These are phyloP conservation scores for Bufo gargarizans DNA, from an alignment of 2,113 vertebrate genomes.

Conservation along the genomic window DNA sequence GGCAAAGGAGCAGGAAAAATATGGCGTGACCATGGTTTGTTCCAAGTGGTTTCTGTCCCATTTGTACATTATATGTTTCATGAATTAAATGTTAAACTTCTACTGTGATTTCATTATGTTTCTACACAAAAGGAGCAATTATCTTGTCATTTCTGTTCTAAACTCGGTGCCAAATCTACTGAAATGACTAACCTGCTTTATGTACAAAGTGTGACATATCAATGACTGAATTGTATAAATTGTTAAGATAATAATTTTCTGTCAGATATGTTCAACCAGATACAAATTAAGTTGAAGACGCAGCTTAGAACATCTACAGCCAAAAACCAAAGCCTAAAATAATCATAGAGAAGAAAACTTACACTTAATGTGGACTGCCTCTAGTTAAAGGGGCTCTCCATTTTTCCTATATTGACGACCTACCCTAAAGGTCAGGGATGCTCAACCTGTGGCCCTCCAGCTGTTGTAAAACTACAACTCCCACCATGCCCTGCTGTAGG, in stretches of 20 bases:
- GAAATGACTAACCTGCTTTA: constrained; percentile 12
- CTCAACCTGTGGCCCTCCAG: no score
- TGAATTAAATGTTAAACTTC: background rate
- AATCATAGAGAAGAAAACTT: background rate
- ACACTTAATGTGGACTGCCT: background rate
- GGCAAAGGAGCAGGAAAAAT: background rate
- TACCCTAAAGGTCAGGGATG: no score
- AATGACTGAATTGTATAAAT: background rate
- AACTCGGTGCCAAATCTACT: background rate
- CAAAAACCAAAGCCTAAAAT: background rate
- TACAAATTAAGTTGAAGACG: background rate
- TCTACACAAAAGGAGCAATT: background rate
- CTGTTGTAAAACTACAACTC: background rate
- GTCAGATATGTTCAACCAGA: background rate
- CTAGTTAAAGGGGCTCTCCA: background rate
- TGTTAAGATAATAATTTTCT: constrained; percentile 5
- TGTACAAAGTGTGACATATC: background rate
- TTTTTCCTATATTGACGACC: no score
- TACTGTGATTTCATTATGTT: constrained; percentile 6
- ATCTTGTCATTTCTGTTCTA: constrained; percentile 18
- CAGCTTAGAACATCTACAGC: background rate
- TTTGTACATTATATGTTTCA: background rate
- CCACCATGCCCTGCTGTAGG: no score
- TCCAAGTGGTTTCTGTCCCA: background rate
- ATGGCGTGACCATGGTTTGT: background rate